Evolutionary conservation across 2,797 vertebrate species (phyloP).

Genomic region (Coranthus polyacanthus): DNA sequence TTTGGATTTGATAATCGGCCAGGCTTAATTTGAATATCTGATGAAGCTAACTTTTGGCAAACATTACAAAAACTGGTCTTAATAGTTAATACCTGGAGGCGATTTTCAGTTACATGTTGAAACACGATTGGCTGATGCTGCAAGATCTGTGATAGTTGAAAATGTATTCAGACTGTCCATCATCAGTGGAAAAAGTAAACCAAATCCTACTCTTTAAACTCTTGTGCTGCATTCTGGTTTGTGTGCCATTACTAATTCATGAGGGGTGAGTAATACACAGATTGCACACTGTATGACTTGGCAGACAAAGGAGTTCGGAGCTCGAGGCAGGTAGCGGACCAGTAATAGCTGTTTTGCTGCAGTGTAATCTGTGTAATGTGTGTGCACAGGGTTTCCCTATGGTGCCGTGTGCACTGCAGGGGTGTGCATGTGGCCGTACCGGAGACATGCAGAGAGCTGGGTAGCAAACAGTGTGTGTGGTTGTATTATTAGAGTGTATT

Average conservation of each 20-base stretch:
- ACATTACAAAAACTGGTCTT: too few species aligned
- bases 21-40: too few species aligned
- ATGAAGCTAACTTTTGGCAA: too few species aligned
- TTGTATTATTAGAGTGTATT: not conserved
- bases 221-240: slow-evolving; percentile 19
- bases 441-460: slow-evolving; percentile 22
- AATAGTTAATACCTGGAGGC: too few species aligned
- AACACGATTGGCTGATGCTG: too few species aligned
- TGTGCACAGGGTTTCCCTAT: slow-evolving; percentile 50
- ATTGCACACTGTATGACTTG: slow-evolving; percentile 45
- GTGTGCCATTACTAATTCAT: slow-evolving; percentile 43
- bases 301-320: slow-evolving; percentile 36
- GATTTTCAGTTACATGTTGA: too few species aligned
- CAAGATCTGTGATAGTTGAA: not conserved
- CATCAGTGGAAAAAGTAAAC: slow-evolving; percentile 9
- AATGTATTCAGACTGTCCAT: not conserved
- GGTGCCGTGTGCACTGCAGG: slow-evolving; percentile 48
- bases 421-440: slow-evolving; percentile 25
- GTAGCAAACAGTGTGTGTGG: slow-evolving; percentile 7
- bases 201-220: not conserved
- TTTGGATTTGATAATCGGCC: too few species aligned
- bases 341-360: slow-evolving; percentile 63
- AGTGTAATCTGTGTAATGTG: slow-evolving; percentile 62
- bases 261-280: slow-evolving; percentile 37
- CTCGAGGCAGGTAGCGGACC: slow-evolving; percentile 33